Evolutionary conservation across 2,888 invertebrate species (phyloP), one percentile per base, ranked within the genome.

Genomic region (Cordylochernes scorpioides): DNA sequence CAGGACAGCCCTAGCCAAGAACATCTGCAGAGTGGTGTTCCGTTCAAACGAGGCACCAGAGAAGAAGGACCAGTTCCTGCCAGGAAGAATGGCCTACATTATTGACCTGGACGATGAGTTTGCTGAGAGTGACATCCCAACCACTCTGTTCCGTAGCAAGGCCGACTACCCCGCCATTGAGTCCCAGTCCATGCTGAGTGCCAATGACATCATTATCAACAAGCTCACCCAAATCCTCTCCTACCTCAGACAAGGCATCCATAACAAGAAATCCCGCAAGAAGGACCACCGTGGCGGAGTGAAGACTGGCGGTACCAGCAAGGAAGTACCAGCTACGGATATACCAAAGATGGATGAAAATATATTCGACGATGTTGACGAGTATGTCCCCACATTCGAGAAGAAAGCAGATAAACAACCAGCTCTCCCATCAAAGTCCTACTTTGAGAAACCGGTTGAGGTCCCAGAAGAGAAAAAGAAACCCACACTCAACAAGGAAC

Each of bases 1-100:
- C 14, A 33, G 17, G 30, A 41, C 29, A 15, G n/a, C n/a, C n/a
- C n/a, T n/a, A n/a, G n/a, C n/a, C n/a, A n/a, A n/a, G n/a, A n/a
- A n/a, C n/a, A n/a, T n/a, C n/a, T n/a, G n/a, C n/a, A n/a, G 9
- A 19, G 10, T 19, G n/a, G n/a, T n/a, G n/a, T n/a, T n/a, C n/a
- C n/a, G n/a, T n/a, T n/a, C n/a, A n/a, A n/a, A n/a, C n/a, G n/a
- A n/a, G n/a, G n/a, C n/a, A n/a, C 63, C 77, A 18, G 64, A 68
- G 22, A 63, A 77, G 31, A 84, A 82, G 50, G 94, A 94, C 45
- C 54, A 88, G 33, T 97, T 94, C 57, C 68, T 73, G 2, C 75
- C 88, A 0, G 82, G 88, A 0, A 66, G 97, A 24, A 97, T 94
- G 91, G 97, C 97, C 1, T 97, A 97, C 51, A 74, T 91, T 1